A percentile compares a stretch with the other conserved stretches of the same genome.
Evolutionary conservation across 2,888 invertebrate genomes (phyloP).

Genomic region (Apotomis capreana): DNA sequence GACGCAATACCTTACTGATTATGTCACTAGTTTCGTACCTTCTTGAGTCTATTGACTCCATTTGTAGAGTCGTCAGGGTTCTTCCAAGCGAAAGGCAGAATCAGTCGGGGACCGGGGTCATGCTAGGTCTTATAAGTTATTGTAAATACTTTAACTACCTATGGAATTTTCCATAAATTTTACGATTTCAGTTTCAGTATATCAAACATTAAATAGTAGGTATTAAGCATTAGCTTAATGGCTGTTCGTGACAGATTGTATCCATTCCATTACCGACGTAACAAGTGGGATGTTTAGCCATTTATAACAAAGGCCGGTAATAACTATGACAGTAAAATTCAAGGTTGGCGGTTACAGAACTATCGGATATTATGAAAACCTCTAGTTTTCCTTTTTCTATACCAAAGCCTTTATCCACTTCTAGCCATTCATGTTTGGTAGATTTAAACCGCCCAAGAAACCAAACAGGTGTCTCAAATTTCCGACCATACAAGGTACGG

Average conservation of each 20-base stretch:
- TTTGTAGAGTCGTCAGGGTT: slow-evolving; percentile 20
- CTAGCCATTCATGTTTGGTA: not conserved
- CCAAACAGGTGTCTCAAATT: no score
- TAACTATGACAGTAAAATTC: slow-evolving; percentile 30
- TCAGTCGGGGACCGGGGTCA: slow-evolving; percentile 22
- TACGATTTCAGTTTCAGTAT: not conserved
- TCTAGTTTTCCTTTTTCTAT: slow-evolving; percentile 16
- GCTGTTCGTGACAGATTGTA: slow-evolving; percentile 26
- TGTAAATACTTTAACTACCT: not conserved
- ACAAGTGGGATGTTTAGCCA: slow-evolving; percentile 30
- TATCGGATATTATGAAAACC: slow-evolving; percentile 23
- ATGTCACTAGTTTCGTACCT: slow-evolving; percentile 7
- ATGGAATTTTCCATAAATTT: not conserved
- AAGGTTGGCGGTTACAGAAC: slow-evolving; percentile 33
- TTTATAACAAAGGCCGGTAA: slow-evolving; percentile 31
- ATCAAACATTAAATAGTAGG: slow-evolving; percentile 9
- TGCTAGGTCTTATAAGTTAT: not conserved
- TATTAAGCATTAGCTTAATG: slow-evolving; percentile 19
- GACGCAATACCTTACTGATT: slow-evolving; percentile 16
- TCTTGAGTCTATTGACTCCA: slow-evolving; percentile 16
- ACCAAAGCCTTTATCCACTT: not conserved
- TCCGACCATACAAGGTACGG: no score
- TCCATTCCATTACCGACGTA: slow-evolving; percentile 18
- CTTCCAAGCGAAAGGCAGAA: slow-evolving; percentile 26
- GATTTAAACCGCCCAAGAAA: no score